phyloP scores from a whole-genome alignment of 2,113 vertebrate species.

The Anolis sagrei region DNA sequence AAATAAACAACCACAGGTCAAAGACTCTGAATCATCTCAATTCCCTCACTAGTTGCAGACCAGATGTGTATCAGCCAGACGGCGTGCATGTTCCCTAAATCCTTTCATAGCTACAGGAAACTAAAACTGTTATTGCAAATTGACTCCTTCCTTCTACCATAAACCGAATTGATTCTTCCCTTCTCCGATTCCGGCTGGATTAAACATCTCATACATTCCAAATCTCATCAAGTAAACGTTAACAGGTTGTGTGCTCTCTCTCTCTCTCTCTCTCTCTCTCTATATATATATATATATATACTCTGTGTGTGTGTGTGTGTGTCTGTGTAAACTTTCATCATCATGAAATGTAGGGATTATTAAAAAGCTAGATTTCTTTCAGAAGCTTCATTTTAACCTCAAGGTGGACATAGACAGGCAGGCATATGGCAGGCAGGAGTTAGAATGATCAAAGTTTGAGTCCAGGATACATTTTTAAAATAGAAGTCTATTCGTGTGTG shows the following conservation, averaged over 20 bases:
- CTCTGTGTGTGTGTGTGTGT: too few species aligned
- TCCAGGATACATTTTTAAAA: background rate
- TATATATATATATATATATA: too few species aligned
- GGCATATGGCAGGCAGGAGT: constrained; percentile 43
- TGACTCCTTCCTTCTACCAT: background rate
- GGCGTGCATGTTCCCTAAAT: background rate
- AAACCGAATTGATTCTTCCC: constrained; percentile 11
- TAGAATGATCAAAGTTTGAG: constrained; percentile 45
- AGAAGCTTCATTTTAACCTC: constrained; percentile 14
- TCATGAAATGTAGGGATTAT: constrained; percentile 21
- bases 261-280: too few species aligned
- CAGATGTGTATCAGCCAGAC: background rate
- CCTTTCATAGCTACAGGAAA: background rate
- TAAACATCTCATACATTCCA: constrained; percentile 19
- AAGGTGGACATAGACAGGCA: constrained; percentile 29
- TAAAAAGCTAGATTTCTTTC: constrained; percentile 25
- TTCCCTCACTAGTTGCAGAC: background rate
- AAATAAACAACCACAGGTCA: background rate
- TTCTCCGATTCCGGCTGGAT: constrained; percentile 17
- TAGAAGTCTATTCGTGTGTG: background rate
- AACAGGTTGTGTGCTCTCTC: background rate
- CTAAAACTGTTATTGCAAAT: background rate
- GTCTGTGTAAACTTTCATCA: constrained; percentile 14
- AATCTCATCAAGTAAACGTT: background rate
- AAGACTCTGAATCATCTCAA: background rate